Conservation (phyloP, 2,113 vertebrate species). For the Eidolon helvum region DNA sequence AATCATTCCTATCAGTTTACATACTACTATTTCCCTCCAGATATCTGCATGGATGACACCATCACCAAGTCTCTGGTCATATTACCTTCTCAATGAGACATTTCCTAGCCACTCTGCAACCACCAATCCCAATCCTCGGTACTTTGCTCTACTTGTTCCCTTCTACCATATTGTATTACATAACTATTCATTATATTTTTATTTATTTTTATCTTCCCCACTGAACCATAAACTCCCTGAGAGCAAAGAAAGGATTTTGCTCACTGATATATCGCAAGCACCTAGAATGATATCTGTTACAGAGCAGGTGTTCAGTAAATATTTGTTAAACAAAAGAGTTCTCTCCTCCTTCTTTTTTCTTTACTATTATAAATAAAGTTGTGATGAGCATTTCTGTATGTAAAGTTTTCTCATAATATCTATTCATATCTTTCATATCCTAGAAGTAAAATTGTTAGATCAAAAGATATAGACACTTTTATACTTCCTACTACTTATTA, state of each 20-base stretch:
- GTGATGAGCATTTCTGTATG: neutral
- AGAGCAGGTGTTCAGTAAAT: neutral
- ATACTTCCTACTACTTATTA: neutral
- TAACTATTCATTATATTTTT: neutral
- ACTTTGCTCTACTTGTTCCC: neutral
- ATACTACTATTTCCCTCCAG: neutral
- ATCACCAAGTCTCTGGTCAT: neutral
- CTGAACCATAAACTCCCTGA: neutral
- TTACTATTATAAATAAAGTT: neutral
- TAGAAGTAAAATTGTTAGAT: neutral
- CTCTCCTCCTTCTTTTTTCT: neutral
- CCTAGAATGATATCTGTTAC: neutral
- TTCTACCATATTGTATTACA: neutral
- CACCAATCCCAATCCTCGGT: neutral
- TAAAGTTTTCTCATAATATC: neutral
- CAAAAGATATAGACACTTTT: neutral
- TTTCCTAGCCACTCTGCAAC: neutral
- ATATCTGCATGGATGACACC: neutral
- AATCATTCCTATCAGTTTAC: neutral
- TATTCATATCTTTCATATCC: neutral
- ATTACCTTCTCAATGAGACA: neutral
- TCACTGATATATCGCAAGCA: neutral
- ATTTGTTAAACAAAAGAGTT: neutral
- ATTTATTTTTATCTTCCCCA: neutral
- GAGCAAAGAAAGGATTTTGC: neutral